phyloP scores from a whole-genome alignment of 2,888 invertebrate species.

The Campopleginae sp. region DNA sequence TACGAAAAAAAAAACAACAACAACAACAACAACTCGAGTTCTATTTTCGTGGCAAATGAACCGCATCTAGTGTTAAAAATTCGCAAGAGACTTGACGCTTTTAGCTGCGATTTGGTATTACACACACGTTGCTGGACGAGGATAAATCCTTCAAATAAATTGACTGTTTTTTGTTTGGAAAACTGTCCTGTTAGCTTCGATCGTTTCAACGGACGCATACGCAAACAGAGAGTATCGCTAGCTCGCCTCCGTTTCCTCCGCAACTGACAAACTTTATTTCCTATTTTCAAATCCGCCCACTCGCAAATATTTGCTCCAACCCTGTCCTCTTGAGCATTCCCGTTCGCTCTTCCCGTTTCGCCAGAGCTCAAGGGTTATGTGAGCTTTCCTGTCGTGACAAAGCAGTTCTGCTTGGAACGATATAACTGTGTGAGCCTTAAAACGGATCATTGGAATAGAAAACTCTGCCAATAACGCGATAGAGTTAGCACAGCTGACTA shows the following conservation, averaged over 20 bases:
- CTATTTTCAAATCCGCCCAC: slow-evolving; percentile 45
- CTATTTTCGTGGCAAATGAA: neutral
- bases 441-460: neutral
- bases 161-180: slow-evolving; percentile 15
- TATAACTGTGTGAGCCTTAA: neutral
- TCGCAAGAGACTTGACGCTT: slow-evolving; percentile 18
- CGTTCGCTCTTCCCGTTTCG: neutral
- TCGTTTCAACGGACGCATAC: neutral
- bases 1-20: too few species aligned
- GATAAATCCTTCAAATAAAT: slow-evolving; percentile 37
- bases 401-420: neutral
- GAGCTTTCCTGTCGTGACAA: neutral
- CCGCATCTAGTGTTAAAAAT: neutral
- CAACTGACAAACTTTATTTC: slow-evolving; percentile 46
- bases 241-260: slow-evolving; percentile 12
- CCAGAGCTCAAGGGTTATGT: slow-evolving; percentile 9
- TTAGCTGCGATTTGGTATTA: neutral
- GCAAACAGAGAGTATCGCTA: slow-evolving; percentile 23
- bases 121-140: neutral
- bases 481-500: neutral
- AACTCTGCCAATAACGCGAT: slow-evolving; percentile 1
- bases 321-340: neutral
- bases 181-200: slow-evolving; percentile 5
- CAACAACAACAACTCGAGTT: neutral
- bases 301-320: slow-evolving; percentile 55